Conservation (phyloP, 2,888 invertebrate species). For the Brenthis hecate region DNA sequence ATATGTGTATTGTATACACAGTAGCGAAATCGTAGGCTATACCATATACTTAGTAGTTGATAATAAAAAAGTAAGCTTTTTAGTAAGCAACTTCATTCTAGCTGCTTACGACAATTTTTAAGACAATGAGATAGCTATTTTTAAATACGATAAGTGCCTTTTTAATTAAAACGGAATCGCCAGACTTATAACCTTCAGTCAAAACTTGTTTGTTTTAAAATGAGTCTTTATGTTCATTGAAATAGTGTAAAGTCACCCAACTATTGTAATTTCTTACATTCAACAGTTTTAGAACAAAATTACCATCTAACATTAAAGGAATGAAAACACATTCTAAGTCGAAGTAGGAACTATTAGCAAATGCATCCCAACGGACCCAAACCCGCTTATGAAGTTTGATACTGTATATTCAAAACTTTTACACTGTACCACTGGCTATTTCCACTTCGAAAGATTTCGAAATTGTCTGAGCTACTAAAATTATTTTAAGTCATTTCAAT, state of each 20-base stretch:
- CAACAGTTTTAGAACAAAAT: conserved; percentile 12
- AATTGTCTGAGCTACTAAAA: conserved; percentile 2
- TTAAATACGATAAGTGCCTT: too few relatives aligned
- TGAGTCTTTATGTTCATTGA: conserved; percentile 1
- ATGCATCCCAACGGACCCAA: conserved; percentile 18
- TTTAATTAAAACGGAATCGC: too few relatives aligned
- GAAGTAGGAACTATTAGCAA: conserved; percentile 22
- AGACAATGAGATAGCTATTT: too few relatives aligned
- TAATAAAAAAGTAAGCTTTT: too few relatives aligned
- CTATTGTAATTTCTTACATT: conserved; percentile 6
- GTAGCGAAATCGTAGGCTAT: too few relatives aligned
- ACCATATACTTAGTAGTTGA: too few relatives aligned
- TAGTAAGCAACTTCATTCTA: too few relatives aligned
- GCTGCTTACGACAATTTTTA: too few relatives aligned
- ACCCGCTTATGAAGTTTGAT: conserved; percentile 7
- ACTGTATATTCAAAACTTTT: conserved; percentile 12
- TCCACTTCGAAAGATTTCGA: conserved; percentile 19
- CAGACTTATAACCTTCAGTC: background rate
- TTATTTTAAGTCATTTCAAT: conserved; percentile 16
- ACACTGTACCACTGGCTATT: conserved; percentile 17
- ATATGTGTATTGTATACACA: too few relatives aligned
- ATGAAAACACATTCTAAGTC: conserved; percentile 22
- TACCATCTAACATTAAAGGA: conserved; percentile 13
- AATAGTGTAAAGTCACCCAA: conserved; percentile 4
- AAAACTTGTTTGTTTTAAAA: conserved; percentile 13